These are phyloP conservation scores for Ectemnius lituratus DNA, from an alignment of 2,888 invertebrate species.

Conservation along the genomic window DNA sequence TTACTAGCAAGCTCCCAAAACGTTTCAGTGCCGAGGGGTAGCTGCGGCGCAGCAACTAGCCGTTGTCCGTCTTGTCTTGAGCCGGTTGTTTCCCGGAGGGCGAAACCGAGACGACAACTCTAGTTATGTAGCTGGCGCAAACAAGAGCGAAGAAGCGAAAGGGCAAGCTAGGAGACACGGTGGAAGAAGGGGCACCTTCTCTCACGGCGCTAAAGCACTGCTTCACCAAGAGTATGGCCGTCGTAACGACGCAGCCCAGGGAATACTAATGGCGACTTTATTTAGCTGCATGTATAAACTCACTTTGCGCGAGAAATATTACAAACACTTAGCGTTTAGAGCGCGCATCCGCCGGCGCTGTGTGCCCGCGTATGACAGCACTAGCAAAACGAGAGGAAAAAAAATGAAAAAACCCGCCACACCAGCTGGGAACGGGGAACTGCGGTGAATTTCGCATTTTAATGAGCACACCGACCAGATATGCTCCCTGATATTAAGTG, in stretches of 20 bases:
- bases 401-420: constrained; percentile 13
- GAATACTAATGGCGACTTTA: constrained; percentile 55
- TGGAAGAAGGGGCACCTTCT: too few relatives aligned
- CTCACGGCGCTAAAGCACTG: too few relatives aligned
- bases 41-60: constrained; percentile 40
- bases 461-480: constrained; percentile 45
- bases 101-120: constrained; percentile 4
- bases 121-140: constrained; percentile 9
- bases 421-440: constrained; percentile 20
- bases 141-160: not conserved
- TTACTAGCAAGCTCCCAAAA: constrained; percentile 18
- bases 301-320: constrained; percentile 46
- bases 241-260: constrained; percentile 9
- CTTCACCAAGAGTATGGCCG: constrained; percentile 4
- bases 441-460: constrained; percentile 53
- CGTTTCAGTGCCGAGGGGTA: constrained; percentile 39
- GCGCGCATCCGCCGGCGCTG: constrained; percentile 5
- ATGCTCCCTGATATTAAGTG: constrained; percentile 41
- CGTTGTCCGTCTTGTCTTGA: constrained; percentile 26
- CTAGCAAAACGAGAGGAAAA: constrained; percentile 21
- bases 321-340: constrained; percentile 42
- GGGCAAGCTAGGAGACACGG: too few relatives aligned
- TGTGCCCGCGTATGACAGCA: not conserved
- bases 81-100: constrained; percentile 17
- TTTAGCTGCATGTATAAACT: constrained; percentile 49